Evolutionary conservation across 2,113 vertebrate genomes (phyloP), one percentile per base, ranked within the genome.

Genomic region (Chrysemys picta): DNA sequence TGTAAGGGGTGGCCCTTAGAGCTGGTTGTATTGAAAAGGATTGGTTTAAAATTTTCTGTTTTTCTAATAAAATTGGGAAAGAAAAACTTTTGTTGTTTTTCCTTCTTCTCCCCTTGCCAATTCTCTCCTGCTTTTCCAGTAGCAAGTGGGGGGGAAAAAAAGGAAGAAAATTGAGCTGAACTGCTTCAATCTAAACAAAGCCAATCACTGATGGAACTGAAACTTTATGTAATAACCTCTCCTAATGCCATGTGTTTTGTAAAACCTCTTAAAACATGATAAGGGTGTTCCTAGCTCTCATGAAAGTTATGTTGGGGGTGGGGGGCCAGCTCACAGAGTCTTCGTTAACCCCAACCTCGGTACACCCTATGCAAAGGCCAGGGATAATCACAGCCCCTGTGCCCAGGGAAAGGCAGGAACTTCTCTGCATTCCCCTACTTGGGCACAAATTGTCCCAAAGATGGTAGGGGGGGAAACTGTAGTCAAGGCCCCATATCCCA

Each of bases 301-400:
- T 1, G 80, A 76, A 14, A 59, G 29, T 42, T 31, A 31, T 65
- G 6, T 31, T 53, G 31, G 21, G 12, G 65, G 27, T 29, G n/a
- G 54, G 50, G 50, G 72, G 52, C 0, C 8, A 35, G 10, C 49
- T 25, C 72, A 88, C 89, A 96, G 89, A 95, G 84, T 65, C 95
- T 95, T 91, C 85, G 92, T 83, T 97, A 89, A 92, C 95, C 94
- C 95, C 22, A 38, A 11, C 69, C 24, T 13, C 4, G 24, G 6
- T 5, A 47, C 92, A 94, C 93, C 95, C 95, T 92, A 96, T 72
- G 8, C 19, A 72, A 21, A 80, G 75, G 6, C 96, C 65, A 50
- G 93, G 92, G 85, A 95, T 57, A 69, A 93, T 96, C 86, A 87
- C 91, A 94, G 79, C 85, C 96, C 81, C 72, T 25, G 1, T 27